Evolutionary conservation across 2,113 vertebrate species (phyloP).

Genomic region (Cyphomyrus plagiostoma): DNA sequence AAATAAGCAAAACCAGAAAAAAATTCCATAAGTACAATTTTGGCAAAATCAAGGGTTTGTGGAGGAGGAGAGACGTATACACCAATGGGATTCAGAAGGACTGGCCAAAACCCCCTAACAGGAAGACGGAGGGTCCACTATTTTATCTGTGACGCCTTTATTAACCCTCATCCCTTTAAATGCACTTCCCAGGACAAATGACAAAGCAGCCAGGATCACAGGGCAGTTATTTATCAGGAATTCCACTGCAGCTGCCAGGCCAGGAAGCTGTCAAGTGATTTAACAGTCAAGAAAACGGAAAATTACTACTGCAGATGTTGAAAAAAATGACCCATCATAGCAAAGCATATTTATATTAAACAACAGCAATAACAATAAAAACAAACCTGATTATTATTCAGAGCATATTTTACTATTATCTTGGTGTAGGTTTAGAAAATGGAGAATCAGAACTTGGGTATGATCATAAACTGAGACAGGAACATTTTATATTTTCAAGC

Average conservation of each 20-base stretch:
- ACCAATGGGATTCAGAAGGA: slow-evolving; percentile 8
- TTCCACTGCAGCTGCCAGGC: slow-evolving; percentile 10
- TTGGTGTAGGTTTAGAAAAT: background rate
- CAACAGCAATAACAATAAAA: slow-evolving; percentile 7
- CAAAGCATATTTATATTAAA: background rate
- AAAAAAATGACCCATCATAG: background rate
- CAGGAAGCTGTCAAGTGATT: background rate
- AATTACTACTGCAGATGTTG: background rate
- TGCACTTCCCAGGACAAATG: slow-evolving; percentile 24
- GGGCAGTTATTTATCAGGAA: slow-evolving; percentile 16
- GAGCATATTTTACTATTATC: background rate
- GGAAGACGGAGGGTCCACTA: slow-evolving; percentile 23
- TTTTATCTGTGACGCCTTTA: slow-evolving; percentile 24
- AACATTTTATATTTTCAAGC: background rate
- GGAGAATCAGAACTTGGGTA: background rate
- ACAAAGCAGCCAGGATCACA: slow-evolving; percentile 30
- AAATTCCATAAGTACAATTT: background rate
- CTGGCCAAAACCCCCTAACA: slow-evolving; percentile 20
- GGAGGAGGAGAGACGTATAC: background rate
- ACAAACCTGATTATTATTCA: background rate
- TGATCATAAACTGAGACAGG: background rate
- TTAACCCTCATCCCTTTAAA: slow-evolving; percentile 20
- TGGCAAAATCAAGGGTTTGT: background rate
- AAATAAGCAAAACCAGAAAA: background rate
- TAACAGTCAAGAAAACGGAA: slow-evolving; percentile 3